Evolutionary conservation across 1,140 invertebrate species (phyloP).

Genomic region (Saccostrea cuccullata): DNA sequence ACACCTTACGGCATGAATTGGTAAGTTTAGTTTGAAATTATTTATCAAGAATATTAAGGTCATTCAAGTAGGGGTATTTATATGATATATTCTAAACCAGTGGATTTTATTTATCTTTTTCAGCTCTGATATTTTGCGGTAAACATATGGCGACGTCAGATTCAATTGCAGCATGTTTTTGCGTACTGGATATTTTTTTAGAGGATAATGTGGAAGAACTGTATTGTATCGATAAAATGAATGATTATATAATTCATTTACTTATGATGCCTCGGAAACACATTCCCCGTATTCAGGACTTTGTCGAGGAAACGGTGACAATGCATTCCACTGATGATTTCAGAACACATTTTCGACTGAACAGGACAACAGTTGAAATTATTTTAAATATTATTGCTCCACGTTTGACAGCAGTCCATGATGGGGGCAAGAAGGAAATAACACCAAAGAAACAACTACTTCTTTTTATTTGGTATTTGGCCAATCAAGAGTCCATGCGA

Average conservation of each 20-base stretch:
- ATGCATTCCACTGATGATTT: constrained; percentile 32
- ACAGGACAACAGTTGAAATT: constrained; percentile 22
- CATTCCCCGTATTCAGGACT: not conserved
- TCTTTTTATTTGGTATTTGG: constrained; percentile 40
- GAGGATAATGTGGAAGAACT: too few relatives aligned
- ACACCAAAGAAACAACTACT: constrained; percentile 29
- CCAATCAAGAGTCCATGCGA: constrained; percentile 41
- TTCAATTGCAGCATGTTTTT: too few relatives aligned
- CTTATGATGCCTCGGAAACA: not conserved
- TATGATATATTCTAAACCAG: too few relatives aligned
- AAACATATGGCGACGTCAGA: too few relatives aligned
- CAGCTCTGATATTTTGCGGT: too few relatives aligned
- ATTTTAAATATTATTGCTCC: constrained; percentile 12
- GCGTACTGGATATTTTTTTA: too few relatives aligned
- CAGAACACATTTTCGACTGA: constrained; percentile 34
- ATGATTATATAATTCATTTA: too few relatives aligned
- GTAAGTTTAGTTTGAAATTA: too few relatives aligned
- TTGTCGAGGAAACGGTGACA: not conserved
- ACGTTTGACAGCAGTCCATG: constrained; percentile 19
- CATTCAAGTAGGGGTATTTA: too few relatives aligned
- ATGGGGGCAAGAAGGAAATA: not conserved
- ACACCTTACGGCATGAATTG: too few relatives aligned
- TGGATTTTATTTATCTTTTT: too few relatives aligned
- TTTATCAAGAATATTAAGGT: not conserved
- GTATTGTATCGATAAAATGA: too few relatives aligned